These are phyloP conservation scores for Rhynchonycteris naso DNA, from an alignment of 2,797 vertebrate species.

Conservation along the genomic window DNA sequence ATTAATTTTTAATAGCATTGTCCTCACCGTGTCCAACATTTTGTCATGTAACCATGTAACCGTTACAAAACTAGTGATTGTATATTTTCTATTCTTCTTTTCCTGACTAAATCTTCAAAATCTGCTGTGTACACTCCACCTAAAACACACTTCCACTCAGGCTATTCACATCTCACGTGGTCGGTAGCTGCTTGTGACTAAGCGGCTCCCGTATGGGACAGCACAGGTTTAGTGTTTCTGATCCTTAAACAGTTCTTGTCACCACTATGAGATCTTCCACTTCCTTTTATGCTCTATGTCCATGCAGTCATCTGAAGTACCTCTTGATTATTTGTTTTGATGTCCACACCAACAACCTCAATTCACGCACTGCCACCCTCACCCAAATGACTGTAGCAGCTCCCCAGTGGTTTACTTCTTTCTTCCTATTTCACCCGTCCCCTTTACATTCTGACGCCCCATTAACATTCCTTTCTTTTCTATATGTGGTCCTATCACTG, in stretches of 20 bases:
- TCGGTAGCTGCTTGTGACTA: background rate
- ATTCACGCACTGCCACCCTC: background rate
- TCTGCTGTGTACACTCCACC: background rate
- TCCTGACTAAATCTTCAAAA: background rate
- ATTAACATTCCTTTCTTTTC: background rate
- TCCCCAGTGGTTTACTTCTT: background rate
- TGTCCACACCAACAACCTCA: background rate
- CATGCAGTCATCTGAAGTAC: too few relatives aligned
- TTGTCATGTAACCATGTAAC: background rate
- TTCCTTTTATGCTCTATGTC: background rate
- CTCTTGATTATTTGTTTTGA: background rate
- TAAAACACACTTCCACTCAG: background rate
- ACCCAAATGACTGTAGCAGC: background rate
- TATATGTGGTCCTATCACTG: background rate
- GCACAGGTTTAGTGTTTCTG: background rate
- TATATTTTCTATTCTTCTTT: background rate
- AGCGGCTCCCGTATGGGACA: background rate
- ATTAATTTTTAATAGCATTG: background rate
- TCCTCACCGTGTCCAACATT: background rate
- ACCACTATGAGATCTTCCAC: background rate
- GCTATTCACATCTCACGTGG: background rate
- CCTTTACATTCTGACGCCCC: background rate
- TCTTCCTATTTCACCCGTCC: rapidly evolving
- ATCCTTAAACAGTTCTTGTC: background rate
- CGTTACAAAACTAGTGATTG: background rate